These are phyloP conservation scores for Macrosoma leucophasiata DNA, from an alignment of 2,888 invertebrate species.

Conservation along the genomic window DNA sequence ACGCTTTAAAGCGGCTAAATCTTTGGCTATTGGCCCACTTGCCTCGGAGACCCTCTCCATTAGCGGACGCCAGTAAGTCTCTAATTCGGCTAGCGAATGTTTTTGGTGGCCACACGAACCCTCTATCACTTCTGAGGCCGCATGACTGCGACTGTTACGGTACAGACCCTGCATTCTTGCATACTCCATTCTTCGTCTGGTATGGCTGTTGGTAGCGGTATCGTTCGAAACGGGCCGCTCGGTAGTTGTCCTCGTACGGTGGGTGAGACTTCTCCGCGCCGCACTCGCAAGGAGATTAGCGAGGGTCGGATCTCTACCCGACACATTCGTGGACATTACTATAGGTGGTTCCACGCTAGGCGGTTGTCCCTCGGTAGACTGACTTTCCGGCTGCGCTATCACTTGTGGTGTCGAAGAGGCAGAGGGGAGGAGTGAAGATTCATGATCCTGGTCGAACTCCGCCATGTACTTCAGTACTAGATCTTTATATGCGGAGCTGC, in stretches of 20 bases:
- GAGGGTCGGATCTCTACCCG: too few species aligned
- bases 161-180: slow-evolving; percentile 21
- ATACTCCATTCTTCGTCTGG: slow-evolving; percentile 22
- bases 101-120: slow-evolving; percentile 15
- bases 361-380: slow-evolving; percentile 1
- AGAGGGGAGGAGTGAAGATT: not conserved
- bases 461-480: slow-evolving; percentile 3
- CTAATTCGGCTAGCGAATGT: slow-evolving; percentile 19
- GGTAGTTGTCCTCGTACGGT: too few species aligned
- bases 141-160: slow-evolving; percentile 17
- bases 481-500: slow-evolving; percentile 11
- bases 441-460: not conserved
- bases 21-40: slow-evolving; percentile 11
- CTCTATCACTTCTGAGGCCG: slow-evolving; percentile 22
- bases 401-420: not conserved
- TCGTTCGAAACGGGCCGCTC: too few species aligned
- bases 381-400: not conserved
- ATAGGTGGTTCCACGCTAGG: too few species aligned
- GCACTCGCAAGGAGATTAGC: too few species aligned
- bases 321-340: too few species aligned
- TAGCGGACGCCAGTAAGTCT: slow-evolving; percentile 24
- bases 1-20: slow-evolving; percentile 3
- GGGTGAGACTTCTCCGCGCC: too few species aligned
- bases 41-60: slow-evolving; percentile 18
- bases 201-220: too few species aligned